These are phyloP conservation scores for Myathropa florea DNA, from an alignment of 2,888 invertebrate species.

Conservation along the genomic window DNA sequence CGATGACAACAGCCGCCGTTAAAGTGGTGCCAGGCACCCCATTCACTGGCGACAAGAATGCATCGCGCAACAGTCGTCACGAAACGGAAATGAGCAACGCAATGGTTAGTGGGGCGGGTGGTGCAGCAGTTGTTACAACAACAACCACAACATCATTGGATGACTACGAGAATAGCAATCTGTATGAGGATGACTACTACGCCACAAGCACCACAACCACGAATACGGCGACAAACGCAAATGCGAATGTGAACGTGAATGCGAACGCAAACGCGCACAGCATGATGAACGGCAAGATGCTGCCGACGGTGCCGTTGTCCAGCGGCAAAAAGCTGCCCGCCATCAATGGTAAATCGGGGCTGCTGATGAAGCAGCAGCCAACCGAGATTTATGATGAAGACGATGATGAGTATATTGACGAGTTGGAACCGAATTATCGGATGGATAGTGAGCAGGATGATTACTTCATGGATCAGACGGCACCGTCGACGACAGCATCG, in stretches of 20 bases:
- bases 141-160: constrained; percentile 55
- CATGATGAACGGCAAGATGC: constrained; percentile 61
- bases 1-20: constrained; percentile 67
- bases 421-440: constrained; percentile 74
- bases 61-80: constrained; percentile 26
- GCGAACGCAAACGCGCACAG: background rate
- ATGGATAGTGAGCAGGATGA: constrained; percentile 78
- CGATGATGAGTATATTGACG: constrained; percentile 71
- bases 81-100: constrained; percentile 48
- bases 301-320: constrained; percentile 77
- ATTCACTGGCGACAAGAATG: constrained; percentile 41
- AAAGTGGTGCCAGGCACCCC: constrained; percentile 52
- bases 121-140: constrained; percentile 56
- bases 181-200: constrained; percentile 65
- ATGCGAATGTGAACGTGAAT: constrained; percentile 54
- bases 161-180: constrained; percentile 76
- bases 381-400: constrained; percentile 78
- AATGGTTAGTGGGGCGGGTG: constrained; percentile 54
- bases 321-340: constrained; percentile 79
- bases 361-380: constrained; percentile 78
- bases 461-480: constrained; percentile 76
- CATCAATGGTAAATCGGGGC: constrained; percentile 77
- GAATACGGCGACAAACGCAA: constrained; percentile 55
- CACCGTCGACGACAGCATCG: constrained; percentile 72
- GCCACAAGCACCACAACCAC: constrained; percentile 53